A percentile compares a stretch with the other conserved stretches of the same genome.
Conservation (phyloP, 2,113 vertebrate species). For the Otis tarda region DNA sequence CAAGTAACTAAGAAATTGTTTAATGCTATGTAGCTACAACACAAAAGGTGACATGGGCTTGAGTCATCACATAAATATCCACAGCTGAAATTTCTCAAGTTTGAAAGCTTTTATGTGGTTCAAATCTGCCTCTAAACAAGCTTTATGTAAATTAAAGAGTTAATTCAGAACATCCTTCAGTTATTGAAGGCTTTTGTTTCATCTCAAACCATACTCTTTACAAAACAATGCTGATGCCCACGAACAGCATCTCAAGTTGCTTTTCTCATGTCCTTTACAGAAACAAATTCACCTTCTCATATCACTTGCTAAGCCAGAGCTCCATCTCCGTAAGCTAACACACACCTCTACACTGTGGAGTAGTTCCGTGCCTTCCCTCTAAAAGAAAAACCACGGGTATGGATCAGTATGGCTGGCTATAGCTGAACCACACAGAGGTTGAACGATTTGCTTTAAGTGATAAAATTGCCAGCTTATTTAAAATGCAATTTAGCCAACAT, state of each 20-base stretch:
- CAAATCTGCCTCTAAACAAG: neutral
- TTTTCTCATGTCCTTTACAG: neutral
- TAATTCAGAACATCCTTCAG: neutral
- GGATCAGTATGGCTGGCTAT: rapidly evolving
- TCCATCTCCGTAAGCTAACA: neutral
- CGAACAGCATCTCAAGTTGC: neutral
- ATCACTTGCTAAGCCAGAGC: neutral
- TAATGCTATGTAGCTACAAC: neutral
- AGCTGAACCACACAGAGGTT: neutral
- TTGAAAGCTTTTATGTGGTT: neutral
- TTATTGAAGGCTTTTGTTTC: neutral
- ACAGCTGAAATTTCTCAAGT: neutral
- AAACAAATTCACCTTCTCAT: neutral
- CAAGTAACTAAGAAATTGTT: neutral
- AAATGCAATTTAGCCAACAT: neutral
- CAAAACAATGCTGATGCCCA: neutral
- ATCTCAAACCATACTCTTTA: neutral
- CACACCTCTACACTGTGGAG: neutral
- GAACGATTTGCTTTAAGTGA: neutral
- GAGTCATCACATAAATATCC: neutral
- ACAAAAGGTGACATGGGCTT: neutral
- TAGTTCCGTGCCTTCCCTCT: neutral
- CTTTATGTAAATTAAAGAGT: neutral
- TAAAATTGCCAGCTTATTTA: neutral
- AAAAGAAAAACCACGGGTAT: rapidly evolving